These are phyloP conservation scores for Palythoa caribaeorum DNA, from an alignment of 92 coral and sea anemone genomes.

Conservation along the genomic window DNA sequence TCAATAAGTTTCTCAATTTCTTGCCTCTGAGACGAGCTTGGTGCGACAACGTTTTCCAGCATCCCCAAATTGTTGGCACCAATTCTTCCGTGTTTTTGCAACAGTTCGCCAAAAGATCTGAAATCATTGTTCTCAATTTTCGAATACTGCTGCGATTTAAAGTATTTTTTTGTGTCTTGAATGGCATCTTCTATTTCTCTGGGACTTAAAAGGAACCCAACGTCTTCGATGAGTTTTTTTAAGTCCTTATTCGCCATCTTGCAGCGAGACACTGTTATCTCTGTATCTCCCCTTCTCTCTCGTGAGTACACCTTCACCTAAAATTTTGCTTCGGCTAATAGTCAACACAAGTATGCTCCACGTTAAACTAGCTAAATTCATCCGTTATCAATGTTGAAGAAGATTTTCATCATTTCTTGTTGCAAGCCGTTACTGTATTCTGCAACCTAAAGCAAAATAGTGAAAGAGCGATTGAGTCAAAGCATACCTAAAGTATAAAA, in stretches of 20 bases:
- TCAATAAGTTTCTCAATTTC: conserved; percentile 37
- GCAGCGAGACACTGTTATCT: background rate
- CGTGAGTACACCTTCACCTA: too few species aligned
- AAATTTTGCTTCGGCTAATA: too few species aligned
- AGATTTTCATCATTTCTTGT: too few species aligned
- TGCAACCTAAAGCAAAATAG: too few species aligned
- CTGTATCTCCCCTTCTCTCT: too few species aligned
- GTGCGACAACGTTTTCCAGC: conserved; percentile 42
- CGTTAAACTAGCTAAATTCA: too few species aligned
- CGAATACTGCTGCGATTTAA: background rate
- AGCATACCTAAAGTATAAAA: too few species aligned
- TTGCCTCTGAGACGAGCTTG: conserved; percentile 37
- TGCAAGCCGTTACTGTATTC: too few species aligned
- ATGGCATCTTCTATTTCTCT: conserved; percentile 9
- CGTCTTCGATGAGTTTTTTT: background rate
- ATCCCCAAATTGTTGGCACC: background rate
- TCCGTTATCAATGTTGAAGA: too few species aligned
- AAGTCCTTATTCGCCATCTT: background rate
- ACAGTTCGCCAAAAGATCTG: background rate
- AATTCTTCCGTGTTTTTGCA: conserved; percentile 11
- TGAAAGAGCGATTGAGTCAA: too few species aligned
- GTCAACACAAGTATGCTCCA: too few species aligned
- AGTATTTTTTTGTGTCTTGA: conserved; percentile 4
- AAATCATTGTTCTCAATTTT: conserved; percentile 8
- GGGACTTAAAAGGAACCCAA: background rate